Base-by-base conservation (phyloP, 2,888 invertebrate genomes). In the Zaprionus bogoriensis region DNA sequence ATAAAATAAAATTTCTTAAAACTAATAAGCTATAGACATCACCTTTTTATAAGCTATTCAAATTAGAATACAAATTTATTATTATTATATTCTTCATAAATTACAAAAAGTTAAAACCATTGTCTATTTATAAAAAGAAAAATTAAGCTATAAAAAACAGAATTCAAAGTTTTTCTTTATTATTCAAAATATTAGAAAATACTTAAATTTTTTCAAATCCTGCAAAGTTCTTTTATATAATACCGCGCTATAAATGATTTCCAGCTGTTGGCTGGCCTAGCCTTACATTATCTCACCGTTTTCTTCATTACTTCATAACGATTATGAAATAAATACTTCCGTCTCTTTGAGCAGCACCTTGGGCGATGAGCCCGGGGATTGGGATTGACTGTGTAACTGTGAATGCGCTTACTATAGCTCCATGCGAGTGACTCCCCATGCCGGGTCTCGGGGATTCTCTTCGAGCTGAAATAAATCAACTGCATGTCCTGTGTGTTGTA, bases 321-420 rank as follows among this genome's bases (percentile, higher is more conserved):
- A 76, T 84, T 82, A 84, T 78, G 78, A 78, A 81, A 74, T 87
- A 87, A 83, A 85, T 84, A 82, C 87, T 84, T 83, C 85, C 87
- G 77, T 78, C 66, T 72, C 58, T 59, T 44, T 47, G 53, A 54
- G 69, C 69, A 23, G 63, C 69, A 57, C 69, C 74, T 74, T 52
- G 74, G 50, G 5, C 23, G 50, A 50, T 51, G 38, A 50, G 20
- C 30, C 28, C 12, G 58, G 14, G 6, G 50, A 50, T 39, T 42
- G 46, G 12, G 36, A 47, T 28, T 27, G 38, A 10, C 14, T 36
- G 12, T 19, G 53, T 10, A 23, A 30, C 28, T 36, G 54, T 9
- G 4, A 47, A n/a, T 46, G 32, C 30, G 54, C n/a, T n/a, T n/a
- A 27, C 27, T 28, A n/a, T n/a, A n/a, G n/a, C n/a, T n/a, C n/a